phyloP scores from a whole-genome alignment of 2,797 vertebrate genomes.

The Typhlichthys eigenmanni region DNA sequence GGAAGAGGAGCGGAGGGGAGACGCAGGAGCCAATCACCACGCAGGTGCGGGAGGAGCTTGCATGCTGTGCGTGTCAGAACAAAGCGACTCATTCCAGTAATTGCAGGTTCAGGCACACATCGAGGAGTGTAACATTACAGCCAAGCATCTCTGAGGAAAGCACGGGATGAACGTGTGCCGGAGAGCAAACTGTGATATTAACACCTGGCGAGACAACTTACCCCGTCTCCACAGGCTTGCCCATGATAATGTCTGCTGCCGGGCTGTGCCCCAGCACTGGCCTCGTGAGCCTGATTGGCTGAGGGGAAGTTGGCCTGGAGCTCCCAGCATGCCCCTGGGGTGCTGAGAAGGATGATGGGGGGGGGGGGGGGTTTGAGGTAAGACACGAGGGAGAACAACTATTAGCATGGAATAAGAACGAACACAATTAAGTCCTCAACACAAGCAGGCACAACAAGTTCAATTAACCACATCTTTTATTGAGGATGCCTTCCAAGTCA shows the following conservation, averaged over 20 bases:
- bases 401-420: conserved; percentile 21
- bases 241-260: conserved; percentile 74
- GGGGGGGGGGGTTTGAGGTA: background rate
- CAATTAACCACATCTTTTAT: background rate
- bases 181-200: background rate
- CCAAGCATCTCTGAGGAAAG: too few species aligned
- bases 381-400: conserved; percentile 11
- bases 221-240: conserved; percentile 79
- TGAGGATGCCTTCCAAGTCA: background rate
- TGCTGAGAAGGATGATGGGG: conserved; percentile 65
- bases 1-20: too few species aligned
- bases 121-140: too few species aligned
- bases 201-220: conserved; percentile 66
- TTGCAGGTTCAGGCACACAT: too few species aligned
- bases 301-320: conserved; percentile 76
- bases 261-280: conserved; percentile 46
- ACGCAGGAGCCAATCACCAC: too few species aligned
- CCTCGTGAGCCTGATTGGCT: conserved; percentile 84
- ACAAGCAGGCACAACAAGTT: background rate
- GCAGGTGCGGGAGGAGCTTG: too few species aligned
- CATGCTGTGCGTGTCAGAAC: too few species aligned
- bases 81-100: too few species aligned
- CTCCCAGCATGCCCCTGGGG: conserved; percentile 28
- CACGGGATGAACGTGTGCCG: too few species aligned
- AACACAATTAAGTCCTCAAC: conserved; percentile 7